Conservation (phyloP, 2,113 vertebrate species). For the Cebidichthys violaceus region DNA sequence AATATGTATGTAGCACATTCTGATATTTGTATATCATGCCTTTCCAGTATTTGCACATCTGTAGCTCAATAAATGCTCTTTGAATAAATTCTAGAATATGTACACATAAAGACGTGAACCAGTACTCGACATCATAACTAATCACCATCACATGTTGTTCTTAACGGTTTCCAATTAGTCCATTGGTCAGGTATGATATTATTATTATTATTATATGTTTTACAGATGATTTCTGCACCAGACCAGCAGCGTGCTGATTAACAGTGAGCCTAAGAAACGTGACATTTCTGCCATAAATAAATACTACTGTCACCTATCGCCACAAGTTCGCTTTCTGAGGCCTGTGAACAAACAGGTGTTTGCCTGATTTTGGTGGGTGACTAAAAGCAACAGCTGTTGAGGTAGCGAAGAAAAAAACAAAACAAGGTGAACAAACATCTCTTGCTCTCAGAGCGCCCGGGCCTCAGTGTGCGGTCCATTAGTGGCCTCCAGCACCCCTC, state of each 20-base stretch:
- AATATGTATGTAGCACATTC: not conserved
- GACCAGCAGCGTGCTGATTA: no score
- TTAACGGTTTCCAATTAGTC: not conserved
- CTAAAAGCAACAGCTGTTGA: conserved; percentile 72
- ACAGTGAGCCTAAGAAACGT: not conserved
- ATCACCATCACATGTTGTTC: not conserved
- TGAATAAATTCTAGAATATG: not conserved
- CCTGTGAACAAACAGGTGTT: conserved; percentile 40
- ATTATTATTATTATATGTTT: not conserved
- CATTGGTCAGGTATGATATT: not conserved
- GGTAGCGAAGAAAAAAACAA: conserved; percentile 58
- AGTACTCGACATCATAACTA: not conserved
- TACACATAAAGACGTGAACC: not conserved
- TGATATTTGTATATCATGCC: not conserved
- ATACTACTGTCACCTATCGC: not conserved
- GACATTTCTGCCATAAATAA: not conserved
- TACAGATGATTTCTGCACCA: not conserved
- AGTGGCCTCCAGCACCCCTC: conserved; percentile 45
- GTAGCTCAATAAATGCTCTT: not conserved
- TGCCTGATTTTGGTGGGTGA: conserved; percentile 29
- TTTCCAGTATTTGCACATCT: not conserved
- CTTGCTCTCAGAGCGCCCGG: conserved; percentile 28
- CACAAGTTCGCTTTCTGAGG: conserved; percentile 7
- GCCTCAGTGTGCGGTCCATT: conserved; percentile 60
- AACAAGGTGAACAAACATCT: conserved; percentile 70